Evolutionary conservation across 2,113 vertebrate species (phyloP).

Genomic region (Micronisus gabar): DNA sequence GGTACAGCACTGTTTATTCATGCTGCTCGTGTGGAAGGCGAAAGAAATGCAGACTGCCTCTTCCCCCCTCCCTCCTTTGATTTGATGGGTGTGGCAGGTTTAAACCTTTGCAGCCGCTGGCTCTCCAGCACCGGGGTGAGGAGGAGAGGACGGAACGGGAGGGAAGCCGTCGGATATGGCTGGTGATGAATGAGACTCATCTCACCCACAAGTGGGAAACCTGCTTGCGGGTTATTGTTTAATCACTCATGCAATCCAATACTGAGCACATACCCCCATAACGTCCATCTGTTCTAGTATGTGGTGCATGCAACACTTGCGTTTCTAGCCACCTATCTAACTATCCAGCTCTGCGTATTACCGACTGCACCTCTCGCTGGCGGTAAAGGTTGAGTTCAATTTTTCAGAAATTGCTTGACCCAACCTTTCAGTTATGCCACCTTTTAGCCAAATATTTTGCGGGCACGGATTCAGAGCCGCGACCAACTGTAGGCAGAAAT

Average conservation of each 20-base stretch:
- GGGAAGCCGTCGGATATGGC: not conserved
- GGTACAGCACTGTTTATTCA: conserved; percentile 64
- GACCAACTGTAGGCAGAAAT: conserved; percentile 14
- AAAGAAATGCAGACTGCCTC: conserved; percentile 73
- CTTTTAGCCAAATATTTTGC: not conserved
- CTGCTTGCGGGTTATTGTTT: conserved; percentile 59
- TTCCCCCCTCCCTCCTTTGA: conserved; percentile 64
- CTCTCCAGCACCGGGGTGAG: not conserved
- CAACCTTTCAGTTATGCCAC: not conserved
- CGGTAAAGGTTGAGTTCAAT: not conserved
- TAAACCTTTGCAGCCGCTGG: conserved; percentile 69
- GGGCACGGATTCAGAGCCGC: conserved; percentile 7
- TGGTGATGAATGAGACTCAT: conserved; percentile 51
- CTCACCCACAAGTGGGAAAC: conserved; percentile 70
- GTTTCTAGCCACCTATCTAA: not conserved
- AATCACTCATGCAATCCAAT: conserved; percentile 64
- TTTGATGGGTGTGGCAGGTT: conserved; percentile 80
- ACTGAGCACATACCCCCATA: conserved; percentile 60
- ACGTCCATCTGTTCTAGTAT: conserved; percentile 59
- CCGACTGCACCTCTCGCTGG: not conserved
- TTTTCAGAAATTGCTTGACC: not conserved
- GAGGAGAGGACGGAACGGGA: conserved; percentile 1
- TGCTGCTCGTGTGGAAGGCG: conserved; percentile 72
- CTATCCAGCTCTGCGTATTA: not conserved
- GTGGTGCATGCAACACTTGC: conserved; percentile 34